Conservation (phyloP, 1,140 invertebrate species). For the Bursaphelenchus mucronatus region DNA sequence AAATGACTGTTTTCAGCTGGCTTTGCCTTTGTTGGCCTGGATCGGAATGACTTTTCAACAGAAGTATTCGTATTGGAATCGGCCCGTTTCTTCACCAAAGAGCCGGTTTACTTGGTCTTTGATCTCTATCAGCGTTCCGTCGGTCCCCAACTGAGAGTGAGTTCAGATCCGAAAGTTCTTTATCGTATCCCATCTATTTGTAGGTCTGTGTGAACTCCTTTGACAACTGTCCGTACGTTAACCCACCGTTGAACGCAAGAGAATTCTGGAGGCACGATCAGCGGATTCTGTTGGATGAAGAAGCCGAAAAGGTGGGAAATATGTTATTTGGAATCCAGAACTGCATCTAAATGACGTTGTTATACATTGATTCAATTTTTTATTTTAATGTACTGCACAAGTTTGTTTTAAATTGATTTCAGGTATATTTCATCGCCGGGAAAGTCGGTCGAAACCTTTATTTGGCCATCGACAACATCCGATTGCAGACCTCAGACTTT, state of each 20-base stretch:
- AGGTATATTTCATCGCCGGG: slow-evolving; percentile 43
- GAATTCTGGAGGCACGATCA: slow-evolving; percentile 44
- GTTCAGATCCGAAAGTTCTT: not conserved
- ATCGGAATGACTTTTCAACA: slow-evolving; percentile 31
- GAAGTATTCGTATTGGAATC: slow-evolving; percentile 49
- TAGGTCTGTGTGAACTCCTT: slow-evolving; percentile 47
- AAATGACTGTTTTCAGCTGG: slow-evolving; percentile 30
- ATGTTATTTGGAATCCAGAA: not conserved
- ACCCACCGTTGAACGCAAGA: slow-evolving; percentile 30
- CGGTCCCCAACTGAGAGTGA: slow-evolving; percentile 45
- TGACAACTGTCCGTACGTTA: slow-evolving; percentile 47
- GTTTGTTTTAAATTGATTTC: slow-evolving; percentile 14
- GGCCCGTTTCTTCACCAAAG: slow-evolving; percentile 17
- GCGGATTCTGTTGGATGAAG: slow-evolving; percentile 26
- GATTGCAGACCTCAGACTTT: slow-evolving; percentile 26
- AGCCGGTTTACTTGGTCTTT: slow-evolving; percentile 37
- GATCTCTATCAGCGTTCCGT: slow-evolving; percentile 48
- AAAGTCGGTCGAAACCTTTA: slow-evolving; percentile 42
- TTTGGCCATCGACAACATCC: slow-evolving; percentile 49
- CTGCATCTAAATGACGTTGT: not conserved
- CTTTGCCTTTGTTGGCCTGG: slow-evolving; percentile 44
- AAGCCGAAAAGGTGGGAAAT: slow-evolving; percentile 30
- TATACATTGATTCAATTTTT: not conserved
- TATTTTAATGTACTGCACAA: not conserved
- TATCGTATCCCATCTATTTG: not conserved